phyloP scores from a whole-genome alignment of 2,797 vertebrate genomes.

The Hypotaenidia philippensis region DNA sequence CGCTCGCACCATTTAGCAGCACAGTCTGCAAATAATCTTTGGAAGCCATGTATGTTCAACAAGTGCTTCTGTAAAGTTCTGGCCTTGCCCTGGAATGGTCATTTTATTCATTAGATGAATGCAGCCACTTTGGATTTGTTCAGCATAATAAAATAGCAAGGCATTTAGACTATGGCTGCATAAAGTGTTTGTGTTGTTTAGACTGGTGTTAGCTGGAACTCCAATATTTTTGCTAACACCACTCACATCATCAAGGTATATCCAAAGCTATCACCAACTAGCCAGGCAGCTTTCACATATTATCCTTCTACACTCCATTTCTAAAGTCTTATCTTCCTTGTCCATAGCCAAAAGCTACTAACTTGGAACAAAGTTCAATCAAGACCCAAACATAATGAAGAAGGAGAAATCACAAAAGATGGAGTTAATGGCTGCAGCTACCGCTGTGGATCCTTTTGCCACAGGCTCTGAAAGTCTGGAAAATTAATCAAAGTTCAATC shows the following conservation, averaged over 20 bases:
- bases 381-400: conserved; percentile 73
- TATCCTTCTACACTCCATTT: conserved; percentile 20
- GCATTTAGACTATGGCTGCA: background rate
- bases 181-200: background rate
- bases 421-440: conserved; percentile 70
- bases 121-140: background rate
- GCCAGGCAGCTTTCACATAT: conserved; percentile 10
- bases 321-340: conserved; percentile 42
- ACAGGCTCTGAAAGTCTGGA: conserved; percentile 63
- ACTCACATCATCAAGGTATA: background rate
- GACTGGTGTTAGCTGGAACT: background rate
- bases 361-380: conserved; percentile 74
- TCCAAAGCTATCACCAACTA: background rate
- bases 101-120: background rate
- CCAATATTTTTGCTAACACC: background rate
- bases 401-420: conserved; percentile 72
- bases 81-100: background rate
- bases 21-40: conserved; percentile 3
- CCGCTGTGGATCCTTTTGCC: conserved; percentile 64
- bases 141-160: background rate
- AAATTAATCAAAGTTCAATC: conserved; percentile 74
- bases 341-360: conserved; percentile 73
- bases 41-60: background rate
- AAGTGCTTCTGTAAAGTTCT: background rate
- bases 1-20: background rate